Evolutionary conservation across 64 coral and sea anemone species (phyloP), one percentile per base, ranked within the genome.

Genomic region (Montipora sp.): DNA sequence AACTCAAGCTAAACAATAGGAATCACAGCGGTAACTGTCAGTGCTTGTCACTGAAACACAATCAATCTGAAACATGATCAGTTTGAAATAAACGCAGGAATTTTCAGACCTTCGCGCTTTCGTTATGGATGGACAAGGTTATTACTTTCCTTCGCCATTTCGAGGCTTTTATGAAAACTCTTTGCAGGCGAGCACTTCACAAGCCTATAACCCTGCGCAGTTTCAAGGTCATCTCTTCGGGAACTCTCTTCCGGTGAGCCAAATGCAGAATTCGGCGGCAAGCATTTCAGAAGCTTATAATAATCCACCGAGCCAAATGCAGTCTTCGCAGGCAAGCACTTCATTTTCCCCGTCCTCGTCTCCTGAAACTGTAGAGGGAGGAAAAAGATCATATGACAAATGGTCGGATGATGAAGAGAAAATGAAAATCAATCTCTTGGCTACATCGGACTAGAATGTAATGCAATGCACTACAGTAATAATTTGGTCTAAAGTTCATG

Each of bases 401-500:
- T 72, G 68, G 68, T 72, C 19, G 8, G 68, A 72, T 3, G 68
- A 72, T 8, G 8, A 72, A 72, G 68, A 72, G 8, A 21, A 72
- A 22, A 72, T 72, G 68, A 20, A 71, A 71, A 21, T 71, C 16
- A 71, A 71, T 71, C 68, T 71, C 68, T 6, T 21, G 68, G 68
- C 68, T 71, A 71, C 68, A 71, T 71, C 68, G 68, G 68, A 71
- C 19, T 71, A 71, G 68, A 71, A 71, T 71, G 68, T 0, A 71
- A 23, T 71, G 18, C 68, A 71, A 71, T 0, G 68, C 20, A 9
- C 19, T 71, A 71, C 19, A 71, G 68, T 71, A 71, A 71, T 71
- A 71, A 71, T 71, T 71, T 71, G 68, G 5, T 71, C 68, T 71
- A 71, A 71, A 71, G 68, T 71, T 71, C 68, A 23, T 71, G 68